Percentiles rank a stretch among this genome's conserved stretches.
Evolutionary conservation across 2,797 vertebrate genomes (phyloP).

Genomic region (Rhinophrynus dorsalis): DNA sequence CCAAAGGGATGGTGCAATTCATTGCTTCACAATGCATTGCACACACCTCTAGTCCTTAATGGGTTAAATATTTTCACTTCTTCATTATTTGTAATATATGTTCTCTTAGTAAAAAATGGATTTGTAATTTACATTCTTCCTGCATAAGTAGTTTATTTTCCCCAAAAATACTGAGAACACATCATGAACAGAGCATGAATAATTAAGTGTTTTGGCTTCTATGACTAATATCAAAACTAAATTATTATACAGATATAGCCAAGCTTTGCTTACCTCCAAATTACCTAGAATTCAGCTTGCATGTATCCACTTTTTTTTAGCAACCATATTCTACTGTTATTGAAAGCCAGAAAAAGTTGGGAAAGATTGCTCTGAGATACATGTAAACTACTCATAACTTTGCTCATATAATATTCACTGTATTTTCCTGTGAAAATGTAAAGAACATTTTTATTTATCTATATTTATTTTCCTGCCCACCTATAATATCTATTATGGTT

Average conservation of each 20-base stretch:
- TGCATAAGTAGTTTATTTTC: background rate
- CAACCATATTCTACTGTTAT: background rate
- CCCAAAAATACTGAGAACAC: background rate
- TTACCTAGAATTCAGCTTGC: background rate
- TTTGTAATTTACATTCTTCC: background rate
- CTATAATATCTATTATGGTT: no score
- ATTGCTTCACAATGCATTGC: no score
- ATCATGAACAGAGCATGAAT: constrained; percentile 4
- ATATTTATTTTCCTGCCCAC: no score
- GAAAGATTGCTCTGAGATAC: no score
- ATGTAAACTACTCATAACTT: no score
- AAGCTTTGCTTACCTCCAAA: background rate
- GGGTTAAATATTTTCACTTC: no score
- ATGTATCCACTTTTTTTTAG: background rate
- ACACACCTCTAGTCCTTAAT: no score
- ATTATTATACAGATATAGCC: background rate
- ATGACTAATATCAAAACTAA: constrained; percentile 1
- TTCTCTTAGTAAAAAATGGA: background rate
- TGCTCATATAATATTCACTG: no score
- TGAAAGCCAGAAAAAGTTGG: background rate
- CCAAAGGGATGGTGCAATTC: no score
- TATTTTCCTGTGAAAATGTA: background rate
- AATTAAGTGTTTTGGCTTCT: constrained; percentile 3
- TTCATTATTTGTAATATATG: no score
- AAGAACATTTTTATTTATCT: background rate